Conservation (phyloP, 1,140 invertebrate species). For the Drosophila kanapiae region DNA sequence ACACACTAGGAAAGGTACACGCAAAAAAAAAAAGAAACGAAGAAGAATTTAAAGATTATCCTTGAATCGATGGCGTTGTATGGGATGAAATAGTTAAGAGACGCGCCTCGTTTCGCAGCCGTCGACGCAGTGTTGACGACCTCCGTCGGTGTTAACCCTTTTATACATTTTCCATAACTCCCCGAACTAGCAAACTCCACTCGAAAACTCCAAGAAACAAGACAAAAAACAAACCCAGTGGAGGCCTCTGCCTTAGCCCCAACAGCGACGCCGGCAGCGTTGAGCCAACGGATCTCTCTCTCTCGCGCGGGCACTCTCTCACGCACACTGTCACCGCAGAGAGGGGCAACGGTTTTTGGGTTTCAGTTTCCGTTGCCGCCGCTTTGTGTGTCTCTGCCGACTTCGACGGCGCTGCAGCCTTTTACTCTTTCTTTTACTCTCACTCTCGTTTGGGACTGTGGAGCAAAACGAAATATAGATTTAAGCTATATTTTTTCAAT, state of each 20-base stretch:
- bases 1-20: constrained; percentile 7
- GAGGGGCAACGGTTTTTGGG: constrained; percentile 43
- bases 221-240: neutral
- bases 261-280: neutral
- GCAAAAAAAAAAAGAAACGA: constrained; percentile 21
- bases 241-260: constrained; percentile 13
- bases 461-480: neutral
- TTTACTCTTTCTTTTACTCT: constrained; percentile 26
- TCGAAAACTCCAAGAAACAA: constrained; percentile 9
- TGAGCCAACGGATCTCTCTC: neutral
- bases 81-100: constrained; percentile 21
- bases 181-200: constrained; percentile 36
- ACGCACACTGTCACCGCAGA: constrained; percentile 15
- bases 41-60: constrained; percentile 22
- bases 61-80: constrained; percentile 23
- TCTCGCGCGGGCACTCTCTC: neutral
- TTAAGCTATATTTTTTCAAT: too few relatives aligned
- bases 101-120: constrained; percentile 45
- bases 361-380: constrained; percentile 34
- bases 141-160: constrained; percentile 72
- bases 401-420: constrained; percentile 13
- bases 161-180: constrained; percentile 64
- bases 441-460: constrained; percentile 17
- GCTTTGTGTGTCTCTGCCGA: constrained; percentile 43
- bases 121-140: constrained; percentile 65